These are phyloP conservation scores for Ethmia dodecea DNA, from an alignment of 2,888 invertebrate genomes.

Conservation along the genomic window DNA sequence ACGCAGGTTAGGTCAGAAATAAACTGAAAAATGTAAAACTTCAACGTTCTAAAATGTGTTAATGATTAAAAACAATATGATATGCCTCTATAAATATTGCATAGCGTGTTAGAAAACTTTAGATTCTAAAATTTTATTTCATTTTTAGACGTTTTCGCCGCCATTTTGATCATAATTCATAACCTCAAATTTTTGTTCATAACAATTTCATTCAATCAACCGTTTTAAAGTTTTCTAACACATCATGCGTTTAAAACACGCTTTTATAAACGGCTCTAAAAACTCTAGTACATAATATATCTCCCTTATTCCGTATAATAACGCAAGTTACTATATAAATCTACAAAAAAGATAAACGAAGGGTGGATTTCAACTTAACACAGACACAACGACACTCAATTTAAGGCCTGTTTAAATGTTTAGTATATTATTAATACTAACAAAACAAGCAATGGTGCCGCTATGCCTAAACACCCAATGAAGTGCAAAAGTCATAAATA, in stretches of 20 bases:
- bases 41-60: conserved; percentile 32
- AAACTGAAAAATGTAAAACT: conserved; percentile 36
- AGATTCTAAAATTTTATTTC: too few relatives aligned
- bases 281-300: conserved; percentile 20
- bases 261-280: conserved; percentile 16
- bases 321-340: conserved; percentile 7
- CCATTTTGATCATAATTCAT: too few relatives aligned
- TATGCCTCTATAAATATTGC: conserved; percentile 33
- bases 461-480: conserved; percentile 23
- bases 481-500: conserved; percentile 53
- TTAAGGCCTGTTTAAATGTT: conserved; percentile 3
- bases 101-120: conserved; percentile 11
- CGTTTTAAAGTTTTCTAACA: conserved; percentile 7
- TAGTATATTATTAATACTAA: conserved; percentile 1
- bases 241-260: conserved; percentile 16
- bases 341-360: conserved; percentile 6
- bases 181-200: too few relatives aligned
- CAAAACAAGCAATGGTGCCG: conserved; percentile 1
- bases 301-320: conserved; percentile 12
- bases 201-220: too few relatives aligned
- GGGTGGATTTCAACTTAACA: neutral
- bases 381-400: neutral
- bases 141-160: too few relatives aligned
- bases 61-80: conserved; percentile 36
- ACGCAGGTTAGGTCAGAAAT: conserved; percentile 28